Percentiles rank a stretch among this genome's conserved stretches.
phyloP scores from a whole-genome alignment of 2,888 invertebrate species.

The Euproctis similis region DNA sequence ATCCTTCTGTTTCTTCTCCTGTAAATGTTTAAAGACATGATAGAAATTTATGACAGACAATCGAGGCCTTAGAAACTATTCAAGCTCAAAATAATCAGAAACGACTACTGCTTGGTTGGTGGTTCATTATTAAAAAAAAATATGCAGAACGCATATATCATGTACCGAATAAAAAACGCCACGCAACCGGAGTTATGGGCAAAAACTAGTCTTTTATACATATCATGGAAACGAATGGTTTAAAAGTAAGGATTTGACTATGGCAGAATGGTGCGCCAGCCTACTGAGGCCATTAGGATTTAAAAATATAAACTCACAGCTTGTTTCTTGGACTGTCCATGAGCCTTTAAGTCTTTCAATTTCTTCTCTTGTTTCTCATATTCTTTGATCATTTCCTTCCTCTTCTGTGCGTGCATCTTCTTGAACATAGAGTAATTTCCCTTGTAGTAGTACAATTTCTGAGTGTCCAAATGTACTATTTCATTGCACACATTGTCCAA shows the following conservation, averaged over 20 bases:
- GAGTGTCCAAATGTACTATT: slow-evolving; percentile 96
- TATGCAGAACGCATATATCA: no score
- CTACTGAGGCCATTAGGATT: neutral
- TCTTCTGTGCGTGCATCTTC: slow-evolving; percentile 98
- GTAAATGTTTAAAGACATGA: slow-evolving; percentile 4
- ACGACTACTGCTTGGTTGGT: no score
- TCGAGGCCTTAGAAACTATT: no score
- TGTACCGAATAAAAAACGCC: no score
- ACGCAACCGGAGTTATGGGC: no score
- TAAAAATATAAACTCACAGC: slow-evolving; percentile 77
- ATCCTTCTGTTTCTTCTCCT: slow-evolving; percentile 95
- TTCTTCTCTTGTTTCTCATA: slow-evolving; percentile 98
- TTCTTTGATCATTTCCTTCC: slow-evolving; percentile 95
- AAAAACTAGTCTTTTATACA: no score
- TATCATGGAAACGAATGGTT: neutral
- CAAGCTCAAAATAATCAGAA: no score
- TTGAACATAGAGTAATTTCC: slow-evolving; percentile 99
- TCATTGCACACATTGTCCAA: slow-evolving; percentile 99
- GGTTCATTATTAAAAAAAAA: no score
- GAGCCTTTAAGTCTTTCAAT: slow-evolving; percentile 94
- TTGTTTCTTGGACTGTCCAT: slow-evolving; percentile 96
- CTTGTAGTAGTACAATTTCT: slow-evolving; percentile 96
- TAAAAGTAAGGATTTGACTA: no score
- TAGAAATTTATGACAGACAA: no score
- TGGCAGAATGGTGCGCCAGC: no score